phyloP scores from a whole-genome alignment of 2,797 vertebrate genomes.

The Podarcis lilfordi region DNA sequence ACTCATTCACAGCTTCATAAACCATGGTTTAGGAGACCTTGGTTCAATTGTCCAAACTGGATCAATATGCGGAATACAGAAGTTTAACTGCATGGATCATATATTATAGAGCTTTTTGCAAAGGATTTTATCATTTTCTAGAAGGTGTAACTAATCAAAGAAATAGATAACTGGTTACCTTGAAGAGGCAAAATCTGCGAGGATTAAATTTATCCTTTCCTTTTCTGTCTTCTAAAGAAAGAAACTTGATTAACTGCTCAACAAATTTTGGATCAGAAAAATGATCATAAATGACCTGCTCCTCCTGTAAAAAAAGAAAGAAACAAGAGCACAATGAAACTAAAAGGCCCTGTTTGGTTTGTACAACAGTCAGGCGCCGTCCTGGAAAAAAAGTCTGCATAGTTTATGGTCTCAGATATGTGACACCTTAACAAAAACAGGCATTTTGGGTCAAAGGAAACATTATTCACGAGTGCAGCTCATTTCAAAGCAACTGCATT shows the following conservation, averaged over 20 bases:
- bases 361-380: neutral
- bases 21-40: neutral
- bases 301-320: slow-evolving; percentile 80
- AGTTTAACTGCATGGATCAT: neutral
- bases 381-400: too few species aligned
- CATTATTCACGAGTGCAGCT: neutral
- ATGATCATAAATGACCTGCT: slow-evolving; percentile 94
- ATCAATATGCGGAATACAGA: neutral
- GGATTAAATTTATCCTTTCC: slow-evolving; percentile 99
- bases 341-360: neutral
- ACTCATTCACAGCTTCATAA: neutral
- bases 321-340: neutral
- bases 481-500: neutral
- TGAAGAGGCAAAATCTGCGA: slow-evolving; percentile 96
- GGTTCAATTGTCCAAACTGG: neutral
- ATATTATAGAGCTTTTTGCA: neutral
- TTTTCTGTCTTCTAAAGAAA: slow-evolving; percentile 97
- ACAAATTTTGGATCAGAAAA: slow-evolving; percentile 94
- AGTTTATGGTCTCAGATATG: neutral
- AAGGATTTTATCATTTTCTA: neutral
- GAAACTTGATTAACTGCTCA: slow-evolving; percentile 93
- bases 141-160: slow-evolving; percentile 10
- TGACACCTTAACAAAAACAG: neutral
- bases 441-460: neutral
- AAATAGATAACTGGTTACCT: slow-evolving; percentile 81